Conservation (phyloP, 1,140 invertebrate species). For the Plutomurus gul region DNA sequence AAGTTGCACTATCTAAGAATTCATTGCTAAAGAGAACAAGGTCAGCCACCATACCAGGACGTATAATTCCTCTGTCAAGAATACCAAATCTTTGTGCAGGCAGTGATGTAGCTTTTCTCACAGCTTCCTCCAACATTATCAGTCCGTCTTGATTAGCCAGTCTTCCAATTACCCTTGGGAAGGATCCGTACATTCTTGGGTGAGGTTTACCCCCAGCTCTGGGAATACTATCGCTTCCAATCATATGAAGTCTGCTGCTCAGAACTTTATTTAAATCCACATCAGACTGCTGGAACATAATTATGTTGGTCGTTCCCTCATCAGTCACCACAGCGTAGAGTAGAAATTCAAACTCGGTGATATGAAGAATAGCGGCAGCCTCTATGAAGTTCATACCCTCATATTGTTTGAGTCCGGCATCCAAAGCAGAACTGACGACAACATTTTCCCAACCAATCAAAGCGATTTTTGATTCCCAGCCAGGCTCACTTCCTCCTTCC, state of each 20-base stretch:
- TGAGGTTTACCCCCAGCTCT: constrained; percentile 48
- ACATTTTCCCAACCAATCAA: constrained; percentile 50
- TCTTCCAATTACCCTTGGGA: constrained; percentile 43
- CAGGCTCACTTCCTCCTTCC: constrained; percentile 41
- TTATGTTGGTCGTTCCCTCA: constrained; percentile 46
- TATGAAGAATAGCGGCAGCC: background rate
- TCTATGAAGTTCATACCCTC: constrained; percentile 36
- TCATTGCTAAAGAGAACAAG: constrained; percentile 39
- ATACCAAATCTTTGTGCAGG: constrained; percentile 43
- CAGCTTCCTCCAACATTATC: constrained; percentile 43
- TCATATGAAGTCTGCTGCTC: constrained; percentile 32
- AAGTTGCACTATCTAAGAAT: constrained; percentile 40
- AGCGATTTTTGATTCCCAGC: constrained; percentile 49
- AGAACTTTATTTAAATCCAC: constrained; percentile 43
- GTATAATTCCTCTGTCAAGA: constrained; percentile 36
- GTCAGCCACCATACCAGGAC: constrained; percentile 41
- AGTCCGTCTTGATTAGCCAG: constrained; percentile 19
- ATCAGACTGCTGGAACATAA: constrained; percentile 47
- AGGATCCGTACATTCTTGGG: constrained; percentile 45
- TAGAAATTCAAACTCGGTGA: constrained; percentile 46
- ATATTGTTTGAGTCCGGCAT: constrained; percentile 20
- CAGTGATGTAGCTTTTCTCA: constrained; percentile 41
- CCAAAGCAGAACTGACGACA: constrained; percentile 35
- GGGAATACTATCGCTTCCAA: constrained; percentile 51
- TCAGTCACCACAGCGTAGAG: constrained; percentile 34